Evolutionary conservation across 2,113 vertebrate species (phyloP).

Genomic region (Gallinago undulata): DNA sequence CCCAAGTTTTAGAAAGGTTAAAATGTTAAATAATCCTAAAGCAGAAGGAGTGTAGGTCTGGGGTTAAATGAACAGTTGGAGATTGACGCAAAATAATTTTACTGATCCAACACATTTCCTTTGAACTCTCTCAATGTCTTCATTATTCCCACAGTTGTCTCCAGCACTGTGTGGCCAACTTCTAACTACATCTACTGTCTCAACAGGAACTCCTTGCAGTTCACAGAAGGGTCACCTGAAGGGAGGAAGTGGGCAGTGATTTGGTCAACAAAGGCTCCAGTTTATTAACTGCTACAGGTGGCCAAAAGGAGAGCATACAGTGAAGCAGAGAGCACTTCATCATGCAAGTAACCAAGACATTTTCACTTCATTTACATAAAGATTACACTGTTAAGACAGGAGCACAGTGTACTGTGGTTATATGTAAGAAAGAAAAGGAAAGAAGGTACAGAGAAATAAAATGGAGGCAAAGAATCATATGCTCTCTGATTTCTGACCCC

Average conservation of each 20-base stretch:
- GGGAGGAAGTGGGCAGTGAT: neutral
- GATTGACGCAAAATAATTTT: neutral
- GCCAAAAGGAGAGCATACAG: neutral
- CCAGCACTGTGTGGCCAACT: neutral
- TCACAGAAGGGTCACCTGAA: neutral
- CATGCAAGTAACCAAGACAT: neutral
- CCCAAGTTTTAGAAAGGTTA: neutral
- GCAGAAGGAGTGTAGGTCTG: neutral
- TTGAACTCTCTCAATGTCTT: neutral
- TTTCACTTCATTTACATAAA: neutral
- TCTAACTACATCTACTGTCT: neutral
- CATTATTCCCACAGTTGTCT: neutral
- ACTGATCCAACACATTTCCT: neutral
- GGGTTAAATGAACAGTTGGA: neutral
- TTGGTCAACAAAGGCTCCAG: neutral
- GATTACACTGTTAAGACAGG: neutral
- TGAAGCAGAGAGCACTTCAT: neutral
- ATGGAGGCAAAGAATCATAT: neutral
- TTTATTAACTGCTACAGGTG: slow-evolving; percentile 21
- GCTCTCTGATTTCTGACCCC: neutral
- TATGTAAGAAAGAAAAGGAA: neutral
- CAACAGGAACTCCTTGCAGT: neutral
- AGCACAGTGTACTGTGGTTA: neutral
- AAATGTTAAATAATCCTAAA: neutral
- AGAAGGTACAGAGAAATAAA: neutral